phyloP scores from a whole-genome alignment of 2,797 vertebrate genomes.

The Ciconia nigra region DNA sequence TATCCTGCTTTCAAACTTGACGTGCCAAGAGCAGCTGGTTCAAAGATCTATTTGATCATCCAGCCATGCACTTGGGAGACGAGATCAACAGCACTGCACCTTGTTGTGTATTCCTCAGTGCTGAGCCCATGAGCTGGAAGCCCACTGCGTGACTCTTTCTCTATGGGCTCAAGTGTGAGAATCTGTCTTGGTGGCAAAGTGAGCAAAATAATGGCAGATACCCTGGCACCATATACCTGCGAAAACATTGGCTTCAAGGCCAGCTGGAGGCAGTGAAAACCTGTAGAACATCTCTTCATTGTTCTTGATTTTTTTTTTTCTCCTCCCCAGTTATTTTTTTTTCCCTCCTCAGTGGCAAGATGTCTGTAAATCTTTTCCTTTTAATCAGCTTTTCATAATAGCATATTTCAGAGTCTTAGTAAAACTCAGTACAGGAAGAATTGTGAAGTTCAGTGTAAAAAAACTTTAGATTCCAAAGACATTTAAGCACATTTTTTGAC shows the following conservation, averaged over 20 bases:
- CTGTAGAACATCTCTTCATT: background rate
- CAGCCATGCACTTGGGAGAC: background rate
- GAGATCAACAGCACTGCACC: background rate
- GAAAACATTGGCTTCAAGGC: background rate
- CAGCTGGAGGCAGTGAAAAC: constrained; percentile 39
- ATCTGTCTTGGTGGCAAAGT: background rate
- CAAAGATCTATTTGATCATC: constrained; percentile 14
- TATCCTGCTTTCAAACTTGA: background rate
- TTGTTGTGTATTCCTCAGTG: background rate
- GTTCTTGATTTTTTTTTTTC: background rate
- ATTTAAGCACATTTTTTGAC: background rate
- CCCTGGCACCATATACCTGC: background rate
- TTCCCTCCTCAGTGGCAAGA: background rate
- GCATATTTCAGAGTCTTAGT: constrained; percentile 45
- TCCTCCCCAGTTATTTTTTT: background rate
- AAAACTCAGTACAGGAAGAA: constrained; percentile 47
- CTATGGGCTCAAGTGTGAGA: background rate
- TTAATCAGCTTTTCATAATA: constrained; percentile 30
- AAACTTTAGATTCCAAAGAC: constrained; percentile 32
- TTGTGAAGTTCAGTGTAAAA: constrained; percentile 45
- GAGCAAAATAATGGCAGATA: background rate
- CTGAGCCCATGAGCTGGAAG: background rate
- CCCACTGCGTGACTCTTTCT: rapidly evolving
- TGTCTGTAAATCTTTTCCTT: constrained; percentile 30
- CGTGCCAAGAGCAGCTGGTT: background rate